Conservation (phyloP, 2,888 invertebrate genomes). For the Drosophila longiperda region DNA sequence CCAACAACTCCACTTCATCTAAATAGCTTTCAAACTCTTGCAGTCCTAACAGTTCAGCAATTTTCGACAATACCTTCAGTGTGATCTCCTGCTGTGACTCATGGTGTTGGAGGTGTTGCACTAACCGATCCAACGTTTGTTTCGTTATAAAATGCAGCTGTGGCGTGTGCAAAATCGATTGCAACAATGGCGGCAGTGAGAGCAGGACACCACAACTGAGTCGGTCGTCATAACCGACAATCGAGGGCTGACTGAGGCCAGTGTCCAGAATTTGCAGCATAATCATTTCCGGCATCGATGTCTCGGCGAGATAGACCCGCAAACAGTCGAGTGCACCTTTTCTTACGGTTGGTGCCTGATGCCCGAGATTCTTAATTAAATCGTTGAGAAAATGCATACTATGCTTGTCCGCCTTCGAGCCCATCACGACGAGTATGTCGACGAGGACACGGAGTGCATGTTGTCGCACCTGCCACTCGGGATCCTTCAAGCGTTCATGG, state of each 20-base stretch:
- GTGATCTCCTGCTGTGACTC: constrained; percentile 89
- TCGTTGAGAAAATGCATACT: constrained; percentile 36
- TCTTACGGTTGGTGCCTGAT: constrained; percentile 91
- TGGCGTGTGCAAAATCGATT: constrained; percentile 86
- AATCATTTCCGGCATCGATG: constrained; percentile 89
- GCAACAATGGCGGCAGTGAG: constrained; percentile 88
- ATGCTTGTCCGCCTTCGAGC: constrained; percentile 89
- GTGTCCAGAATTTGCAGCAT: constrained; percentile 88
- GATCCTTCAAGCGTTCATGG: constrained; percentile 90
- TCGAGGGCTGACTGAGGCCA: constrained; percentile 87
- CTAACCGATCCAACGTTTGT: constrained; percentile 86
- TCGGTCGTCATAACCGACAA: constrained; percentile 85
- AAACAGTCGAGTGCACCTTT: constrained; percentile 92
- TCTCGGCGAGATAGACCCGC: constrained; percentile 89
- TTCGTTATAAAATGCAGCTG: constrained; percentile 86
- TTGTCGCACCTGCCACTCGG: constrained; percentile 93
- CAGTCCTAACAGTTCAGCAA: constrained; percentile 89
- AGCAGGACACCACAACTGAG: constrained; percentile 89
- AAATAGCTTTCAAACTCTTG: constrained; percentile 88
- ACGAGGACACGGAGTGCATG: constrained; percentile 92
- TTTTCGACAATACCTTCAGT: constrained; percentile 89
- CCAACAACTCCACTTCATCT: constrained; percentile 30
- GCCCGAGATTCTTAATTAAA: constrained; percentile 90
- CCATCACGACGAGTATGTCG: constrained; percentile 91
- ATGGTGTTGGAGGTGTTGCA: constrained; percentile 86